Evolutionary conservation across 1,140 invertebrate species (phyloP), one percentile per base, ranked within the genome.

Genomic region (Monomorium pharaonis): DNA sequence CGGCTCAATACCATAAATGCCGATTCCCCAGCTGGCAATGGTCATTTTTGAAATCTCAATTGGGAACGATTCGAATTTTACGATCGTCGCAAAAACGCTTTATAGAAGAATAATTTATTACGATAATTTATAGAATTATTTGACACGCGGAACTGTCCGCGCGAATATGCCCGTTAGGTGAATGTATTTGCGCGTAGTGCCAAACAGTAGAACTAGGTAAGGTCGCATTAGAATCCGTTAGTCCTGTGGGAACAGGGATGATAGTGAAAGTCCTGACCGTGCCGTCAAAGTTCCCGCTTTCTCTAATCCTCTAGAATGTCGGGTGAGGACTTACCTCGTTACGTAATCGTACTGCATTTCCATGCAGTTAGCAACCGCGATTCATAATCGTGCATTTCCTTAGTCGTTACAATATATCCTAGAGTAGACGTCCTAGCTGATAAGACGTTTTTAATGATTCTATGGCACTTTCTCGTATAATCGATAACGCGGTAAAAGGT

Each of bases 241-340:
- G 24, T 75, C 62, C 54, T 47, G 24, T 1, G 18, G 83, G 75
- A 70, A 74, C 54, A 85, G 63, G n/a, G 69, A 70, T 47, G 51
- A 60, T 67, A 62, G 88, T 88, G 88, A 89, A 89, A 89, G 88
- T 86, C 27, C 83, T 83, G 42, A 24, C 30, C 18, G 54, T 16
- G 9, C 30, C 51, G 33, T 1, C n/a, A 51, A 16, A 69, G 58
- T 88, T 80, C 60, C 75, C 65, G 69, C 88, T 89, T 88, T 88
- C 87, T 89, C 86, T 51, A 54, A 69, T 77, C 37, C 51, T 85
- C 60, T 18, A 88, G 84, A 89, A 70, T 75, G 18, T 47, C 72
- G 18, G 16, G 16, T 44, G 54, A 58, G 51, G 44, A 76, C 42
- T 60, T 33, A 27, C 69, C 30, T 2, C 2, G 16, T 89, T 88